Evolutionary conservation across 2,797 vertebrate genomes (phyloP).

Genomic region (Peromyscus attwateri): DNA sequence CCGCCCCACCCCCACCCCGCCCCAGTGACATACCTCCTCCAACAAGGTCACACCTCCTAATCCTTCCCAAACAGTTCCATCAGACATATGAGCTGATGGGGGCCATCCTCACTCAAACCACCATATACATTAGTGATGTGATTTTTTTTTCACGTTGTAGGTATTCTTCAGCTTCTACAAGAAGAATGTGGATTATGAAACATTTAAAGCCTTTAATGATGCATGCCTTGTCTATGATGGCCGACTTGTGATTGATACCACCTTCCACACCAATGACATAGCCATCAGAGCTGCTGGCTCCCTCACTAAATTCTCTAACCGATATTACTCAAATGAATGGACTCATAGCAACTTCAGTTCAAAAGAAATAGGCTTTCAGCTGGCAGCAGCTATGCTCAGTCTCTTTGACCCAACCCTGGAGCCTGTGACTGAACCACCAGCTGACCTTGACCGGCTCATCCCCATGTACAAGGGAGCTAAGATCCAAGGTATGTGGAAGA

Average conservation of each 20-base stretch:
- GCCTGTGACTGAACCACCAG: slow-evolving; percentile 57
- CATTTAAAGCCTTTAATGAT: slow-evolving; percentile 91
- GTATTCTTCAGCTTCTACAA: slow-evolving; percentile 93
- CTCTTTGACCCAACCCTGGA: slow-evolving; percentile 91
- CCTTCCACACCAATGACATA: slow-evolving; percentile 92
- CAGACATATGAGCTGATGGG: background rate
- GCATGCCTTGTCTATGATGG: slow-evolving; percentile 94
- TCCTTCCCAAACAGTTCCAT: background rate
- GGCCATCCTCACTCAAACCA: background rate
- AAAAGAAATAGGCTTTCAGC: slow-evolving; percentile 93
- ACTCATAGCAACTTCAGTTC: slow-evolving; percentile 92
- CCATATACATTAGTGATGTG: background rate
- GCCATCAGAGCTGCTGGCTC: slow-evolving; percentile 93
- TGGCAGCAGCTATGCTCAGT: slow-evolving; percentile 91
- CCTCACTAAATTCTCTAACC: slow-evolving; percentile 93
- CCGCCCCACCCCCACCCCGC: background rate
- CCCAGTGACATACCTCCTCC: background rate
- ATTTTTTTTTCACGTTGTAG: slow-evolving; percentile 84
- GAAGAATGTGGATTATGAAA: slow-evolving; percentile 91
- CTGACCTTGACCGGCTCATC: slow-evolving; percentile 88
- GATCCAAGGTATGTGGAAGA: slow-evolving; percentile 90
- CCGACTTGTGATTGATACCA: slow-evolving; percentile 91
- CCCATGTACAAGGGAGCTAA: slow-evolving; percentile 92
- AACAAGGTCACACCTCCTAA: background rate
- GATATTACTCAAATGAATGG: slow-evolving; percentile 91